These are phyloP conservation scores for Megaptera novaeangliae DNA, from an alignment of 2,113 vertebrate genomes.

Conservation along the genomic window DNA sequence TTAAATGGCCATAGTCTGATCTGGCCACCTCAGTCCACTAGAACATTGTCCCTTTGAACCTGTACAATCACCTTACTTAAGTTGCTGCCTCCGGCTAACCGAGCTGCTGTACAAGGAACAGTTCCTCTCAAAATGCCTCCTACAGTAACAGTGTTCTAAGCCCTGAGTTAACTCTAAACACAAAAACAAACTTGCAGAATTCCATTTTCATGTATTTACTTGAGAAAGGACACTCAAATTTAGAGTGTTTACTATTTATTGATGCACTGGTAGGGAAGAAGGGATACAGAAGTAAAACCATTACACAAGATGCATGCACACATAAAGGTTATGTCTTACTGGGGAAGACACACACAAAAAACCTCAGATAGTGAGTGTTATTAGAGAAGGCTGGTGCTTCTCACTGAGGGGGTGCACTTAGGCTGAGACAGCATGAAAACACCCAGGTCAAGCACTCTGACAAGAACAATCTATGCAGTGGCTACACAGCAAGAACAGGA, in stretches of 20 bases:
- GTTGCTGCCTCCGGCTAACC: background rate
- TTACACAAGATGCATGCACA: background rate
- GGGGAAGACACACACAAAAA: background rate
- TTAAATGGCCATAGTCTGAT: background rate
- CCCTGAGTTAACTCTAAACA: background rate
- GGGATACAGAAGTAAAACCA: background rate
- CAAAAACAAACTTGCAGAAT: constrained; percentile 19
- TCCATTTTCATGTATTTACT: background rate
- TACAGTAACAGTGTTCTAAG: background rate
- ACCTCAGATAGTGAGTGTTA: background rate
- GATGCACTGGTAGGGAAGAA: background rate
- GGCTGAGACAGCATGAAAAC: background rate
- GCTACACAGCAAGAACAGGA: background rate
- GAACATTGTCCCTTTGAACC: background rate
- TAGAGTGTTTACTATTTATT: background rate
- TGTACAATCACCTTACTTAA: background rate
- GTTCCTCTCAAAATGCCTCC: background rate
- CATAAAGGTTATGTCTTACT: background rate
- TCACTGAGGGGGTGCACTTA: background rate
- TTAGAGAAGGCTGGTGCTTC: background rate
- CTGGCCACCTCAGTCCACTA: background rate
- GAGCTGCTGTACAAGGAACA: background rate
- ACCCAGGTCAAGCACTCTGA: background rate
- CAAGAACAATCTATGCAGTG: background rate
- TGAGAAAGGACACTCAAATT: background rate